These are phyloP conservation scores for Drosophila tsacasi DNA, from an alignment of 1,140 invertebrate genomes.

Conservation along the genomic window DNA sequence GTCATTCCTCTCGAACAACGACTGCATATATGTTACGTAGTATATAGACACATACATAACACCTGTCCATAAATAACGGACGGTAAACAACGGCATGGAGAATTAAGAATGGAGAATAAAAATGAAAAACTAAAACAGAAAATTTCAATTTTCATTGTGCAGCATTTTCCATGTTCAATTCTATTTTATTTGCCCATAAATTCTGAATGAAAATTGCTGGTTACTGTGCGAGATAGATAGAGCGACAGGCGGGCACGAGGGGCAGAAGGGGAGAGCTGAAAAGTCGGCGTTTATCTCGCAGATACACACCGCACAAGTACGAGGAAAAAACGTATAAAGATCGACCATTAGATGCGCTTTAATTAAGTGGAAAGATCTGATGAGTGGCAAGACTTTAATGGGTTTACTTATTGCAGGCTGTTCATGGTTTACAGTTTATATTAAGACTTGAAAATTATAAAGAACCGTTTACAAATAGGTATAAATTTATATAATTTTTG, in stretches of 20 bases:
- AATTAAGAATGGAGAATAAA: conserved; percentile 22
- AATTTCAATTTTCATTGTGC: conserved; percentile 72
- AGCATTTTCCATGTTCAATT: conserved; percentile 69
- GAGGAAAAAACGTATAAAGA: not conserved
- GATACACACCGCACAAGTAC: conserved; percentile 45
- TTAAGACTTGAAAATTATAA: not conserved
- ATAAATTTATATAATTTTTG: not conserved
- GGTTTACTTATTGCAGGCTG: not conserved
- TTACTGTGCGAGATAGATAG: conserved; percentile 37
- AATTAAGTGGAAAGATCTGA: conserved; percentile 21
- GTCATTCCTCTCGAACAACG: conserved; percentile 38
- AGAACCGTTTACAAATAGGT: not conserved
- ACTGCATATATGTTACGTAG: conserved; percentile 15
- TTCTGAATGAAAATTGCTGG: conserved; percentile 79
- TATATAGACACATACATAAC: conserved; percentile 12
- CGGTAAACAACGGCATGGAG: conserved; percentile 12
- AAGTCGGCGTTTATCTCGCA: conserved; percentile 66
- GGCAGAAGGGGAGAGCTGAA: conserved; percentile 9
- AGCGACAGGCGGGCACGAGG: not conserved
- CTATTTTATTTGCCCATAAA: conserved; percentile 76
- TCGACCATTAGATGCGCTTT: conserved; percentile 41
- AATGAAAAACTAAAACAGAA: conserved; percentile 34
- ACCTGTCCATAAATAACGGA: conserved; percentile 42
- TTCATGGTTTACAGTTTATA: not conserved
- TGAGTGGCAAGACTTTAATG: too few relatives aligned